Conservation (phyloP, 2,797 vertebrate genomes). For the Manis crassicaudata region DNA sequence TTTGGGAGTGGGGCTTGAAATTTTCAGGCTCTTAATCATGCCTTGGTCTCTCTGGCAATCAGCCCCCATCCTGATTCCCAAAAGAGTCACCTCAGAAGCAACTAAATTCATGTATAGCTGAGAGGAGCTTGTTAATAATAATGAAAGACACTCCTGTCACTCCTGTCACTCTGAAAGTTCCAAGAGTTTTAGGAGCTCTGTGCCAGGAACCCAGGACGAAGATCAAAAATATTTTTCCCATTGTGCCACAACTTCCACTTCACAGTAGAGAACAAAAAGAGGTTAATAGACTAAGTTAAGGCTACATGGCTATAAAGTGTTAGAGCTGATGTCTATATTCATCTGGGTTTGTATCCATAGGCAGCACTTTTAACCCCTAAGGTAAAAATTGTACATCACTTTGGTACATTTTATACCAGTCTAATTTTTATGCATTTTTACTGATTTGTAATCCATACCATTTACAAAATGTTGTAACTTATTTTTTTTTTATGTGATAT, state of each 20-base stretch:
- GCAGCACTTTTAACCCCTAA: not conserved
- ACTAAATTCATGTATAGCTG: not conserved
- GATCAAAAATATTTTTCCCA: not conserved
- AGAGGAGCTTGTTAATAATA: not conserved
- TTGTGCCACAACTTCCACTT: not conserved
- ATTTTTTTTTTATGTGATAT: not conserved
- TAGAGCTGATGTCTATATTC: not conserved
- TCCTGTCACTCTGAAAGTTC: not conserved
- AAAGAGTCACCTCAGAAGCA: not conserved
- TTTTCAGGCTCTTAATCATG: not conserved
- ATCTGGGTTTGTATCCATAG: not conserved
- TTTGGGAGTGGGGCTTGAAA: not conserved
- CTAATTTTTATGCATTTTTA: conserved; percentile 21
- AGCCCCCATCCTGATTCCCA: not conserved
- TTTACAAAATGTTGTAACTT: conserved; percentile 14
- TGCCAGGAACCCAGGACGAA: not conserved
- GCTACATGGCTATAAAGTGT: not conserved
- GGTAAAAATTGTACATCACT: not conserved
- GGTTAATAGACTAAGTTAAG: not conserved
- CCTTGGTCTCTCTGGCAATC: not conserved
- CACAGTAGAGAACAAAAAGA: not conserved
- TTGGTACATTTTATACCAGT: not conserved
- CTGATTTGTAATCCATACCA: not conserved
- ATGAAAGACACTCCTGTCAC: not conserved
- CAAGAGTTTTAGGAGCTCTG: not conserved